phyloP scores from a whole-genome alignment of 2,113 vertebrate species.

The Turdus rufiventris region DNA sequence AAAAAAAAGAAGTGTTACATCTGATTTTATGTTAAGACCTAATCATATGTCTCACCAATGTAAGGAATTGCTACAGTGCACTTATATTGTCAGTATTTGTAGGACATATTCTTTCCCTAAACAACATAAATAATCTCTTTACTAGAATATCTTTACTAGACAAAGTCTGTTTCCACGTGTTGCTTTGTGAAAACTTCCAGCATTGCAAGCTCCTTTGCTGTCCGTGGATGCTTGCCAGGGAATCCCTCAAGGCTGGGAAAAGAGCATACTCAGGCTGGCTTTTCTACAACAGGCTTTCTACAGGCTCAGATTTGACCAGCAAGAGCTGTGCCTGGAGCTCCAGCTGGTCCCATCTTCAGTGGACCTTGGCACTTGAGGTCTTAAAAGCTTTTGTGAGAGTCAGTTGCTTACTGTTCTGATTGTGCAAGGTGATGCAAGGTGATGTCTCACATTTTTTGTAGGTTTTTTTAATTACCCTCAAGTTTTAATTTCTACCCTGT shows the following conservation, averaged over 20 bases:
- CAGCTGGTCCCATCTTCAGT: no score
- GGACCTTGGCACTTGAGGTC: background rate
- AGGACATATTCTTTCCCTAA: background rate
- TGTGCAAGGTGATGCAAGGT: background rate
- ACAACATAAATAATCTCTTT: background rate
- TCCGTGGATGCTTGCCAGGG: no score
- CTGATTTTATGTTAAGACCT: background rate
- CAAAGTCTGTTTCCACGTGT: background rate
- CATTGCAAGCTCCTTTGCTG: no score
- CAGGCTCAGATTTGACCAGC: no score
- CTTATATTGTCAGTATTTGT: background rate
- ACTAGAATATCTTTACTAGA: background rate
- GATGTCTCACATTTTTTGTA: background rate
- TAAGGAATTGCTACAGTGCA: background rate
- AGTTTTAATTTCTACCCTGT: background rate
- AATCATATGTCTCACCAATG: background rate
- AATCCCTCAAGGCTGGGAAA: no score
- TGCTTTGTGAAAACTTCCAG: no score
- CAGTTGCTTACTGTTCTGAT: background rate
- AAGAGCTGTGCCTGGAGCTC: no score
- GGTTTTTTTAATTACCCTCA: background rate
- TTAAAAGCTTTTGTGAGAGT: background rate
- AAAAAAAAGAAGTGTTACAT: background rate
- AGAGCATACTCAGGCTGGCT: no score
- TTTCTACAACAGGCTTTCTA: no score